Evolutionary conservation across 2,797 vertebrate genomes (phyloP).

Genomic region (Cossypha heuglini): DNA sequence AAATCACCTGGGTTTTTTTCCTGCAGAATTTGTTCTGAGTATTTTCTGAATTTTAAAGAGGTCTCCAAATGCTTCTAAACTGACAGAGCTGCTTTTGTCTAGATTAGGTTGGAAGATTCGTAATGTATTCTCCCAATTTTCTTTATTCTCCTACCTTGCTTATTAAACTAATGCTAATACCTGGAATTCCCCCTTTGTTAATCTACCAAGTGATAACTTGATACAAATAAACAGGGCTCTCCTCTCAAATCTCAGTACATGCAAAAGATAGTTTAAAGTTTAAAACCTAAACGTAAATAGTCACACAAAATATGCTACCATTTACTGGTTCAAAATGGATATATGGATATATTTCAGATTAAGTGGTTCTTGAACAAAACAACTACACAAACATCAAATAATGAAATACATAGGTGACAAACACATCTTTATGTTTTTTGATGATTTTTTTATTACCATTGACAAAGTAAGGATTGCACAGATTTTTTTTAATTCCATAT

Average conservation of each 20-base stretch:
- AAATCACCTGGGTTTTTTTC: neutral
- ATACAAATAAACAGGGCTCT: neutral
- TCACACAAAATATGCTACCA: neutral
- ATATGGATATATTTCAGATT: neutral
- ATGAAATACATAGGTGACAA: neutral
- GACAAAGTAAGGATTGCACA: neutral
- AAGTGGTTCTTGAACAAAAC: neutral
- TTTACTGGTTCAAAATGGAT: neutral
- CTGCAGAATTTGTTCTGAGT: neutral
- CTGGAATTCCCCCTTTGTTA: neutral
- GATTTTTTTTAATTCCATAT: neutral
- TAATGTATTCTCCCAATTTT: neutral
- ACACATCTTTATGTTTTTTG: neutral
- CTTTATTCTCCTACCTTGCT: neutral
- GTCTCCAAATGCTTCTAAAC: neutral
- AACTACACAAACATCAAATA: neutral
- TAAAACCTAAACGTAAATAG: neutral
- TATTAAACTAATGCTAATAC: neutral
- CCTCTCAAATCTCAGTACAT: neutral
- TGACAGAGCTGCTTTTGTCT: neutral
- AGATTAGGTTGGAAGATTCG: neutral
- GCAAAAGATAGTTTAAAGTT: neutral
- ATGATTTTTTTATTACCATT: neutral
- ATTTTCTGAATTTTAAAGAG: neutral
- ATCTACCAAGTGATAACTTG: neutral